Conservation (phyloP, 2,888 invertebrate genomes). For the Zele albiditarsus region DNA sequence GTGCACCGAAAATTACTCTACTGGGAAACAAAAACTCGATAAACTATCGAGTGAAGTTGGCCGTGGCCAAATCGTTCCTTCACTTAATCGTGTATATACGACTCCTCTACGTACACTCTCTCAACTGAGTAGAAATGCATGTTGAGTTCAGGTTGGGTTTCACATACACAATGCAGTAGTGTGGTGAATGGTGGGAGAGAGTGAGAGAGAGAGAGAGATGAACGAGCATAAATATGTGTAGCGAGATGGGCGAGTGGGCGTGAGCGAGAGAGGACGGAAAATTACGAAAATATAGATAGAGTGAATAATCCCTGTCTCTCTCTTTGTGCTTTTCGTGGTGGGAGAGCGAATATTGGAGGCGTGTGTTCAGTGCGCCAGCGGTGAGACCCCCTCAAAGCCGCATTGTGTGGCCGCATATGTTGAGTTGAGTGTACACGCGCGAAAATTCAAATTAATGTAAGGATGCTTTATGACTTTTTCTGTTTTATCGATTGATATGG, state of each 20-base stretch:
- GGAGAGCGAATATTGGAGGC: neutral
- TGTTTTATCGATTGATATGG: too few relatives aligned
- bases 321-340: neutral
- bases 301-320: neutral
- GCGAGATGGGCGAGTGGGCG: neutral
- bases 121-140: constrained; percentile 15
- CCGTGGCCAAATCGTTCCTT: constrained; percentile 37
- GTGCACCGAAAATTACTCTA: constrained; percentile 2
- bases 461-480: too few relatives aligned
- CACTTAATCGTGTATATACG: neutral
- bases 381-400: too few relatives aligned
- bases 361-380: neutral
- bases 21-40: constrained; percentile 51
- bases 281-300: neutral
- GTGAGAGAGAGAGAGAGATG: neutral
- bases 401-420: too few relatives aligned
- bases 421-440: neutral
- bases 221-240: too few relatives aligned
- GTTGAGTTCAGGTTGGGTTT: constrained; percentile 22
- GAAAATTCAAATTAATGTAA: neutral
- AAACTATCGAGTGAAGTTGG: constrained; percentile 49
- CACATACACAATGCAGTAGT: neutral
- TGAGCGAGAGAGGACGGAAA: neutral
- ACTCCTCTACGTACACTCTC: constrained; percentile 3
- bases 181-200: neutral